Percentiles rank a stretch among this genome's conserved stretches.
phyloP scores from a whole-genome alignment of 2,113 vertebrate genomes.

The Conger conger region DNA sequence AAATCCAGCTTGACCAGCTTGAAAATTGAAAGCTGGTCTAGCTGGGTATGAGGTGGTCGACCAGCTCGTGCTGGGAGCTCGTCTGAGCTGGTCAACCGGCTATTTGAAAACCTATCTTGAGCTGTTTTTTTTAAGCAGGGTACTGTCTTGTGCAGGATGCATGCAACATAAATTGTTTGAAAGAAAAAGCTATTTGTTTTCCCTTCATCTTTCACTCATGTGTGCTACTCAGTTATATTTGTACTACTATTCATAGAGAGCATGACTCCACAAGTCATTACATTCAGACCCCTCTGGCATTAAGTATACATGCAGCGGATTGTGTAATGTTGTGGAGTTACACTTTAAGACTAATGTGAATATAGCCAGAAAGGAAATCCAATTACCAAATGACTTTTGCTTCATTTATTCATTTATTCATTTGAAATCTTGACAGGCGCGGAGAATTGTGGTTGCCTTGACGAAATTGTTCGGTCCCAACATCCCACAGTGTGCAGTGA shows the following conservation, averaged over 20 bases:
- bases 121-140: too few relatives aligned
- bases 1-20: too few relatives aligned
- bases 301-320: constrained; percentile 24
- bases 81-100: too few relatives aligned
- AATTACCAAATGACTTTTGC: constrained; percentile 41
- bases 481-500: background rate
- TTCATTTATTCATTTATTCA: constrained; percentile 53
- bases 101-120: too few relatives aligned
- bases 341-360: constrained; percentile 36
- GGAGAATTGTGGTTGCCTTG: constrained; percentile 48
- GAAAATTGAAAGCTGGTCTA: too few relatives aligned
- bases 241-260: background rate
- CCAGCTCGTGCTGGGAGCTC: too few relatives aligned
- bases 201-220: too few relatives aligned
- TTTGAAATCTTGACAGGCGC: constrained; percentile 45
- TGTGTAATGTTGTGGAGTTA: constrained; percentile 28
- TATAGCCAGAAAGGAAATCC: constrained; percentile 33
- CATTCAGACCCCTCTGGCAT: constrained; percentile 16
- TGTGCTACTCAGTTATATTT: too few relatives aligned
- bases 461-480: constrained; percentile 3
- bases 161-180: too few relatives aligned
- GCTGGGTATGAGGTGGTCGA: too few relatives aligned
- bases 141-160: too few relatives aligned
- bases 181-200: too few relatives aligned
- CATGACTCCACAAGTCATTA: background rate